These are phyloP conservation scores for Electrophaes corylata DNA, from an alignment of 2,888 invertebrate species.

Conservation along the genomic window DNA sequence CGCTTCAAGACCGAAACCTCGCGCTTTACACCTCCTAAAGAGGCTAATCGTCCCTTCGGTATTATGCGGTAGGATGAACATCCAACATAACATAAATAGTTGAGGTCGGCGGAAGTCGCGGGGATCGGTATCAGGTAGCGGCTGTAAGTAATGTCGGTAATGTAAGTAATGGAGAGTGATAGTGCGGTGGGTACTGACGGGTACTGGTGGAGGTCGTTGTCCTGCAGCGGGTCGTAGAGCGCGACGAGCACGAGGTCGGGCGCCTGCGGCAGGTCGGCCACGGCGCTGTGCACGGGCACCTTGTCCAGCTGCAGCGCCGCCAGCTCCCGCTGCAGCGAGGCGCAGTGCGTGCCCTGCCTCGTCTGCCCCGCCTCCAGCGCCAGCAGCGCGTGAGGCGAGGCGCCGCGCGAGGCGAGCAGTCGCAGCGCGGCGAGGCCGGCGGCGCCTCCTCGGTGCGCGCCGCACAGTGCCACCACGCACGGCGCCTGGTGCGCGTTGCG, in stretches of 20 bases:
- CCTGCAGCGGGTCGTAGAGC: conserved; percentile 54
- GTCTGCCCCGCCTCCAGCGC: conserved; percentile 76
- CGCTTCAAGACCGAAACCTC: too few relatives aligned
- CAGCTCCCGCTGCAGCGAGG: conserved; percentile 36
- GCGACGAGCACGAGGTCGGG: conserved; percentile 63
- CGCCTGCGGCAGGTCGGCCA: conserved; percentile 25
- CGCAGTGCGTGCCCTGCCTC: too few relatives aligned
- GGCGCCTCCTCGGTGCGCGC: conserved; percentile 84
- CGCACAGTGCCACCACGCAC: conserved; percentile 89
- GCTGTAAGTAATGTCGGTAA: too few relatives aligned
- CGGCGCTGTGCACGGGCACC: conserved; percentile 60
- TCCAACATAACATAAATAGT: too few relatives aligned
- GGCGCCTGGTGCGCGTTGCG: conserved; percentile 96
- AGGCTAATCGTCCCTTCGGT: too few relatives aligned
- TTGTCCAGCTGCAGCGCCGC: conserved; percentile 66
- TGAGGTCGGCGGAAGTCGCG: too few relatives aligned
- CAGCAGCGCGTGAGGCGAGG: conserved; percentile 85
- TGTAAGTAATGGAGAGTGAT: too few relatives aligned
- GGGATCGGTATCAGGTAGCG: too few relatives aligned
- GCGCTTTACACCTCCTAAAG: too few relatives aligned
- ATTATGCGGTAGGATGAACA: too few relatives aligned
- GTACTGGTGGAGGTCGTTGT: conserved; percentile 57
- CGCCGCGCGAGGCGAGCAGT: conserved; percentile 92
- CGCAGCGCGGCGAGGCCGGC: conserved; percentile 89
- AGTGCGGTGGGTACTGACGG: conserved; percentile 42